Percentiles rank a stretch among this genome's conserved stretches.
Evolutionary conservation across 2,113 vertebrate species (phyloP).

Genomic region (Cricetomys ansorgei): DNA sequence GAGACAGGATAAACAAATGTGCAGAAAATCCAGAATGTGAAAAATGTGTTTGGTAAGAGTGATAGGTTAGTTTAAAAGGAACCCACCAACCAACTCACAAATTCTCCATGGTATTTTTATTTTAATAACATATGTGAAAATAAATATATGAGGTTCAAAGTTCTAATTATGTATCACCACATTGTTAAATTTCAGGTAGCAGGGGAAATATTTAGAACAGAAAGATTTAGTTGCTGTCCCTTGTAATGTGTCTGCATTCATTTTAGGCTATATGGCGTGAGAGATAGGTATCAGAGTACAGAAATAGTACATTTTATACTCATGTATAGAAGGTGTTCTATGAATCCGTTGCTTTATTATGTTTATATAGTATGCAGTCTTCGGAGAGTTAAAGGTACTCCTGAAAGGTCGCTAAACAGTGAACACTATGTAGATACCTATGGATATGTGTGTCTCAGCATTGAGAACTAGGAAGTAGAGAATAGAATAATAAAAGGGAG

Average conservation of each 20-base stretch:
- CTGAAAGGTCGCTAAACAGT: slow-evolving; percentile 41
- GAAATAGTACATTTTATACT: slow-evolving; percentile 48
- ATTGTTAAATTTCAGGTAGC: not conserved
- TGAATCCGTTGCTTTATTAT: slow-evolving; percentile 69
- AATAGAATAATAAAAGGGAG: slow-evolving; percentile 29
- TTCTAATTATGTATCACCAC: not conserved
- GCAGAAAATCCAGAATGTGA: slow-evolving; percentile 37
- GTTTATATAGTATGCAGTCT: slow-evolving; percentile 42
- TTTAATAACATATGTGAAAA: slow-evolving; percentile 54
- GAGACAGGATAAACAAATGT: slow-evolving; percentile 50
- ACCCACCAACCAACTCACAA: not conserved
- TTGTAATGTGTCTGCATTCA: not conserved
- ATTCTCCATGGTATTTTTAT: not conserved
- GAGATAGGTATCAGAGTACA: not conserved
- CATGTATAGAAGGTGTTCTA: slow-evolving; percentile 48
- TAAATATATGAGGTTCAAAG: not conserved
- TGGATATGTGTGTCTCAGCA: not conserved
- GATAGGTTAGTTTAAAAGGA: slow-evolving; percentile 15
- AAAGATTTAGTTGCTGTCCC: not conserved
- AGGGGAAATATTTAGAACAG: not conserved
- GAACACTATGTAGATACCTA: not conserved
- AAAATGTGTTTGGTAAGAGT: slow-evolving; percentile 48
- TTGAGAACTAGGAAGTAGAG: slow-evolving; percentile 33
- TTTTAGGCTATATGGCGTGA: not conserved
- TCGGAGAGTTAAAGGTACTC: slow-evolving; percentile 58